phyloP scores from a whole-genome alignment of 2,113 vertebrate species.

The Nettapus auritus region DNA sequence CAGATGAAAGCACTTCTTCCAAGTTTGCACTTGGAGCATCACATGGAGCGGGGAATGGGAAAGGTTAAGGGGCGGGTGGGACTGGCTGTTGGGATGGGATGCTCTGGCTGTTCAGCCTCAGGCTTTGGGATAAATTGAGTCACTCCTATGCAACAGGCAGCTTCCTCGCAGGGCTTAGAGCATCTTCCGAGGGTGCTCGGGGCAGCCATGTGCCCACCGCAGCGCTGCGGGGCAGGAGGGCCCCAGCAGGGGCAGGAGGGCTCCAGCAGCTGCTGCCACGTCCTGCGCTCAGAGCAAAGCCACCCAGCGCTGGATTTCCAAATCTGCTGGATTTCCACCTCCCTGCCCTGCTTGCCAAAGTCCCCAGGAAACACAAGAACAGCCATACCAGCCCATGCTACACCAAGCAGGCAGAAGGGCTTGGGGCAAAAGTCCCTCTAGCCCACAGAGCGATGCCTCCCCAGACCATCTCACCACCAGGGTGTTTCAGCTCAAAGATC shows the following conservation, averaged over 20 bases:
- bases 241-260: no score
- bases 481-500: not conserved
- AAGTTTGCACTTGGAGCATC: not conserved
- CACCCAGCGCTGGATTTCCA: not conserved
- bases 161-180: not conserved
- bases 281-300: not conserved
- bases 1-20: not conserved
- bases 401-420: no score
- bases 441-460: not conserved
- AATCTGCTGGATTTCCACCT: not conserved
- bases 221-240: no score
- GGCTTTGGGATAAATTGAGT: not conserved
- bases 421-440: not conserved
- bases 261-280: no score
- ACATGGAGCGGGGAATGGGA: not conserved
- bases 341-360: not conserved
- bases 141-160: not conserved
- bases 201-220: rapidly evolving
- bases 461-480: not conserved
- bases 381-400: not conserved
- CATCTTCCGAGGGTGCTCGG: not conserved
- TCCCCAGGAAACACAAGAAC: no score
- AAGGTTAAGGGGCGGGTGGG: not conserved
- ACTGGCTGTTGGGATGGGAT: not conserved
- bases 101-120: rapidly evolving